phyloP scores from a whole-genome alignment of 2,113 vertebrate genomes.

The Nycticebus coucang region DNA sequence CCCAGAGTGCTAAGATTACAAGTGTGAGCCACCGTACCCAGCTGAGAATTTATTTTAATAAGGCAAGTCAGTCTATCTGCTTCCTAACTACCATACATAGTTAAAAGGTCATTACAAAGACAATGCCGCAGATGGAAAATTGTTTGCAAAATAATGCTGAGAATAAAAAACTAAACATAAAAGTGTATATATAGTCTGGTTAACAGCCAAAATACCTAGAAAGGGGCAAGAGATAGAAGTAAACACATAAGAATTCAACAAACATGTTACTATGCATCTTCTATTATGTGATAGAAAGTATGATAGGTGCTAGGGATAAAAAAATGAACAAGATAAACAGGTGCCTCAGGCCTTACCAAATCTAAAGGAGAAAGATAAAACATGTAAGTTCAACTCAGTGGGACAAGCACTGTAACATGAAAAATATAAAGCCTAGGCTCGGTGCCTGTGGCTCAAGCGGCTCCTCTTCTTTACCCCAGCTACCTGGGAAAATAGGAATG shows the following conservation, averaged over 20 bases:
- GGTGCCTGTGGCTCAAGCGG: no score
- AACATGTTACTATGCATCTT: not conserved
- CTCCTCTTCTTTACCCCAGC: not conserved
- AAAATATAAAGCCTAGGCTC: not conserved
- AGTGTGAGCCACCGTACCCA: no score
- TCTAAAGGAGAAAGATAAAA: not conserved
- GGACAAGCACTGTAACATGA: not conserved
- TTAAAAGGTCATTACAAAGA: not conserved
- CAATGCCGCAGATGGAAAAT: not conserved
- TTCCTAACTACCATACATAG: not conserved
- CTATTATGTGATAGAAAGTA: not conserved
- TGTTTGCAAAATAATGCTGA: not conserved
- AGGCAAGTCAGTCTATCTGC: not conserved
- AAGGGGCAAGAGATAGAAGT: not conserved
- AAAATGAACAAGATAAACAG: not conserved
- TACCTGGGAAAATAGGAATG: not conserved
- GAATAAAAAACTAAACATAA: constrained; percentile 16
- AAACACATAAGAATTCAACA: not conserved
- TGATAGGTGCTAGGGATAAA: not conserved
- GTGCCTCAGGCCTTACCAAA: not conserved
- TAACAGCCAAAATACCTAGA: not conserved
- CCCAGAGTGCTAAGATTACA: no score
- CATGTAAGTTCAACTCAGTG: not conserved
- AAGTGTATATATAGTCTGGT: not conserved
- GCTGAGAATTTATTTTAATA: not conserved